Conservation (phyloP, 2,797 vertebrate species). For the Centroberyx gerrardi region DNA sequence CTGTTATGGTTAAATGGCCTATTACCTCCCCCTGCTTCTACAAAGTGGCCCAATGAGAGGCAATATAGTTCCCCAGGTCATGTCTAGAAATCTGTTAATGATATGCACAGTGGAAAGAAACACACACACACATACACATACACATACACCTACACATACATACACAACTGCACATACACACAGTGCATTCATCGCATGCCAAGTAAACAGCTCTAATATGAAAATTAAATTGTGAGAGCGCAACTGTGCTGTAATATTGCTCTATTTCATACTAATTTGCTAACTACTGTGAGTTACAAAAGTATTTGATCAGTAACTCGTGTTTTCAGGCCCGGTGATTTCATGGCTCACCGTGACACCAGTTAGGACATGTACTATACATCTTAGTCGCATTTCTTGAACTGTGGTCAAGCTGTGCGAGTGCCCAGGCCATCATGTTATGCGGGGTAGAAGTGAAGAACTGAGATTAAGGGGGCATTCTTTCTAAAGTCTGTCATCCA, state of each 20-base stretch:
- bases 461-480: too few relatives aligned
- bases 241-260: constrained; percentile 16
- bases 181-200: constrained; percentile 17
- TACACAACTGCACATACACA: constrained; percentile 22
- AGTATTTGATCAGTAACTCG: too few relatives aligned
- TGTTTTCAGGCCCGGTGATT: too few relatives aligned
- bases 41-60: constrained; percentile 49
- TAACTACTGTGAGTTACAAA: too few relatives aligned
- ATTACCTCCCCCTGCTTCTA: constrained; percentile 4
- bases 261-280: not conserved
- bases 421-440: too few relatives aligned
- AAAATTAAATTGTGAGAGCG: constrained; percentile 18
- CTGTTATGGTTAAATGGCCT: constrained; percentile 50
- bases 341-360: too few relatives aligned
- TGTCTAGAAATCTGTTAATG: constrained; percentile 60
- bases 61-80: constrained; percentile 43
- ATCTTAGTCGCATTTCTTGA: too few relatives aligned
- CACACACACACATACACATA: constrained; percentile 34
- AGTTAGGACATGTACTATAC: too few relatives aligned
- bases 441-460: too few relatives aligned
- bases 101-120: constrained; percentile 47
- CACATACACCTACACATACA: not conserved
- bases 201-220: constrained; percentile 35
- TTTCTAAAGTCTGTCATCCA: too few relatives aligned
- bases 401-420: too few relatives aligned